Conservation (phyloP, 2,113 vertebrate genomes). For the Sorex fumeus region DNA sequence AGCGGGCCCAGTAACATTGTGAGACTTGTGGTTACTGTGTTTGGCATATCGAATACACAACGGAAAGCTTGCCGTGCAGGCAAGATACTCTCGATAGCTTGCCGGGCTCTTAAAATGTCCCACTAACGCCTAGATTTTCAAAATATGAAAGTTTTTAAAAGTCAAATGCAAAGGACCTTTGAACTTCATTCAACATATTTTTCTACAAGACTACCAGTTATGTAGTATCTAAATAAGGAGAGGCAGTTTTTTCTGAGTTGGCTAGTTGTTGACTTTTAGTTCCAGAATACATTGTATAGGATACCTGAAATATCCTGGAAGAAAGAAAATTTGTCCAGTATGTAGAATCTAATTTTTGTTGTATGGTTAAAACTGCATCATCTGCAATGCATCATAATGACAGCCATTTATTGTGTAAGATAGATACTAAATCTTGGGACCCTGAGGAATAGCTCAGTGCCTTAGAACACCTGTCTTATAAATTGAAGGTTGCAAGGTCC, state of each 20-base stretch:
- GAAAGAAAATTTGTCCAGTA: background rate
- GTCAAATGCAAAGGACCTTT: no score
- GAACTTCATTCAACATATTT: constrained; percentile 1
- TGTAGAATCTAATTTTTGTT: constrained; percentile 23
- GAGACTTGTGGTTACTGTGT: no score
- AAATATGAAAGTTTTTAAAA: no score
- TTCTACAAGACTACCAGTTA: constrained; percentile 52
- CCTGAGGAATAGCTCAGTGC: no score
- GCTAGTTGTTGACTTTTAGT: constrained; percentile 47
- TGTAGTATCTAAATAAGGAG: background rate
- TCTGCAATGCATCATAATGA: background rate
- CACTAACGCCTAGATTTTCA: no score
- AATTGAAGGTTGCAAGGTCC: no score
- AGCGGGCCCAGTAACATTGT: no score
- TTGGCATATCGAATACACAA: no score
- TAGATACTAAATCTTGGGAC: background rate
- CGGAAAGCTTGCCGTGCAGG: no score
- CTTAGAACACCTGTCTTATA: no score
- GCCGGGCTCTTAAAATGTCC: no score
- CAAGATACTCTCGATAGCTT: no score
- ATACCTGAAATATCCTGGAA: constrained; percentile 12
- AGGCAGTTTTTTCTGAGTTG: constrained; percentile 22
- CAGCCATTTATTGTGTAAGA: background rate
- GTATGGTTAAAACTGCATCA: constrained; percentile 28
- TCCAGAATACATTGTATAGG: background rate